Evolutionary conservation across 2,888 invertebrate genomes (phyloP).

Genomic region (Arctia plantaginis): DNA sequence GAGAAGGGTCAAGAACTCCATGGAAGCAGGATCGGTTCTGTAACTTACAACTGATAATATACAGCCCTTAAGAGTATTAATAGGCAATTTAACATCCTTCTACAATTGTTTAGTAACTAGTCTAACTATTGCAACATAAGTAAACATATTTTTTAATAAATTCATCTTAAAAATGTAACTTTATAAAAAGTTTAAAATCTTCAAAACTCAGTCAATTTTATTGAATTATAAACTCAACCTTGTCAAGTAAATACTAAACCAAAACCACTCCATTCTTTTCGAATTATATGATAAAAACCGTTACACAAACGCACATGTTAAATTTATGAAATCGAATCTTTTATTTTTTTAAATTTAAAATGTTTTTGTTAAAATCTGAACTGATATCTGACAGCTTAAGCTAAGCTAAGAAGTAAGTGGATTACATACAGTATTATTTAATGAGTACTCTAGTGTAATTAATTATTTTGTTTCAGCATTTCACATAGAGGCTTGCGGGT

Average conservation of each 20-base stretch:
- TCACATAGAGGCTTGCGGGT: slow-evolving; percentile 8
- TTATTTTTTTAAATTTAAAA: no score
- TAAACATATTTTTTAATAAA: no score
- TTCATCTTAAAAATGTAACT: no score
- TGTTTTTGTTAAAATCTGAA: slow-evolving; percentile 34
- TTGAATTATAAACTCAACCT: no score
- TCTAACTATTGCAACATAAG: no score
- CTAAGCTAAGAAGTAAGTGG: slow-evolving; percentile 29
- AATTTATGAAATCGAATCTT: background rate
- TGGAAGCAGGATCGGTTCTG: background rate
- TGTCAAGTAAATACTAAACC: no score
- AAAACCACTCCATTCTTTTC: no score
- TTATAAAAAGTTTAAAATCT: no score
- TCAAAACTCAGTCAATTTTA: no score
- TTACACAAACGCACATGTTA: background rate
- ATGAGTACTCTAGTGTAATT: slow-evolving; percentile 19
- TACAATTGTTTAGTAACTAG: no score
- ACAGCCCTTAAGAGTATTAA: background rate
- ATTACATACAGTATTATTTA: slow-evolving; percentile 39
- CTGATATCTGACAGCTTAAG: slow-evolving; percentile 26
- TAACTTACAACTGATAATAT: background rate
- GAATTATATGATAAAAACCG: no score
- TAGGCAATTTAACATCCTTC: background rate
- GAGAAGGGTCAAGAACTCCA: background rate
- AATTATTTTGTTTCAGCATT: slow-evolving; percentile 13